phyloP scores from a whole-genome alignment of 2,113 vertebrate species.

The Eulacestoma nigropectus region DNA sequence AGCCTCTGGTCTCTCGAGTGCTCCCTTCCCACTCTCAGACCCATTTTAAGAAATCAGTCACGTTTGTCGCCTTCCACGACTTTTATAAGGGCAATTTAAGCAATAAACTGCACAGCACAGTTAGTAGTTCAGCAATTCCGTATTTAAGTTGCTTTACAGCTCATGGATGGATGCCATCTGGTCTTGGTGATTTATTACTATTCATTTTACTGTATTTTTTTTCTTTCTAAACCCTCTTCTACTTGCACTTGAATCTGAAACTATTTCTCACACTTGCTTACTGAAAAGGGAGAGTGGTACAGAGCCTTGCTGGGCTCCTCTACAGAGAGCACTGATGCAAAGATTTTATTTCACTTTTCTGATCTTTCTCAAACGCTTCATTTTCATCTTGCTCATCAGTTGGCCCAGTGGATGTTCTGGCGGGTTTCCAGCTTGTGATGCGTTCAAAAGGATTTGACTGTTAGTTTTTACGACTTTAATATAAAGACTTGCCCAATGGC shows the following conservation, averaged over 20 bases:
- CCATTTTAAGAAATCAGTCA: conserved; percentile 8
- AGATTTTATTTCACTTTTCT: background rate
- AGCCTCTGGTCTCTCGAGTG: background rate
- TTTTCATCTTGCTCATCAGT: background rate
- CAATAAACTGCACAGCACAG: conserved; percentile 13
- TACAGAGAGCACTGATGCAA: background rate
- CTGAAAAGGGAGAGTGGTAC: background rate
- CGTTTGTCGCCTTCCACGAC: background rate
- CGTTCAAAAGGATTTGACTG: background rate
- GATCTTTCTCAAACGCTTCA: background rate
- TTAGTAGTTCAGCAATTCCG: background rate
- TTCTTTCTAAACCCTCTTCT: background rate
- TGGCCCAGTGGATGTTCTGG: background rate
- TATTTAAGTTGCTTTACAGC: conserved; percentile 50
- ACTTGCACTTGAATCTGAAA: background rate
- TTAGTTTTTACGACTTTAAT: background rate
- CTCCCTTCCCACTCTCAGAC: background rate
- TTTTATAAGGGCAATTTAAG: conserved; percentile 53
- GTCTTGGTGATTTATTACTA: conserved; percentile 53
- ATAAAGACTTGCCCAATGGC: background rate
- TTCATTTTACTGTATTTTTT: conserved; percentile 10
- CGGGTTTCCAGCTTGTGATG: background rate
- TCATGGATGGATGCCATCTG: conserved; percentile 43
- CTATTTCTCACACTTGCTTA: background rate
- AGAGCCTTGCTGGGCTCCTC: background rate